Percentiles rank a stretch among this genome's conserved stretches.
Evolutionary conservation across 1,140 invertebrate species (phyloP).

Genomic region (Neodiprion fabricii): DNA sequence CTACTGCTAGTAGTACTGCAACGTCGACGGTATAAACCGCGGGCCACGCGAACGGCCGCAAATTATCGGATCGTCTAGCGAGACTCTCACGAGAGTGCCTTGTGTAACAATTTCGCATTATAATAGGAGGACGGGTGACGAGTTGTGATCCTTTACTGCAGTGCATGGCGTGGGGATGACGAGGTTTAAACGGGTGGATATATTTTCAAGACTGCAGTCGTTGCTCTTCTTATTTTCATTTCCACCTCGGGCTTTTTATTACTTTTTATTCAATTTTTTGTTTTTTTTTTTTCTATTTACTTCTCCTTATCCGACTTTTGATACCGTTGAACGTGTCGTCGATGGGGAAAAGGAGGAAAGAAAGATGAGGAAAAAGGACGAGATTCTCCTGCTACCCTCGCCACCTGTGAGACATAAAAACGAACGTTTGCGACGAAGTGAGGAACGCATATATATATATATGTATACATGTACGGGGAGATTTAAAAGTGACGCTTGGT

Average conservation of each 20-base stretch:
- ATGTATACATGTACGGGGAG: no score
- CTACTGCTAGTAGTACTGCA: neutral
- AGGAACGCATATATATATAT: neutral
- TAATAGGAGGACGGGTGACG: no score
- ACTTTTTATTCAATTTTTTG: no score
- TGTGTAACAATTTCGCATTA: neutral
- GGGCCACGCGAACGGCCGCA: neutral
- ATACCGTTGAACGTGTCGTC: neutral
- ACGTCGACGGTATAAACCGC: neutral
- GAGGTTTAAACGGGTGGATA: neutral
- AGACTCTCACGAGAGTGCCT: neutral
- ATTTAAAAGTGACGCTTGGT: neutral
- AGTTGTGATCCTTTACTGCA: no score
- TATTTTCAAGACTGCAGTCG: no score
- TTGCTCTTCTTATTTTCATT: no score
- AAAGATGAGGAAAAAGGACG: neutral
- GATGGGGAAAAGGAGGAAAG: neutral
- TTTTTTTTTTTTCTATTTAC: no score
- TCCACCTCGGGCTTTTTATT: no score
- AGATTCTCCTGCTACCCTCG: neutral
- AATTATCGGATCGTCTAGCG: neutral
- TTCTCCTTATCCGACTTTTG: no score
- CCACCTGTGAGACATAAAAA: constrained; percentile 1
- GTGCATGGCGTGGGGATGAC: no score
- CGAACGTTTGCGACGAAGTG: neutral